Percentiles rank a stretch among this genome's conserved stretches.
phyloP scores from a whole-genome alignment of 2,113 vertebrate genomes.

The Pseudonaja textilis region DNA sequence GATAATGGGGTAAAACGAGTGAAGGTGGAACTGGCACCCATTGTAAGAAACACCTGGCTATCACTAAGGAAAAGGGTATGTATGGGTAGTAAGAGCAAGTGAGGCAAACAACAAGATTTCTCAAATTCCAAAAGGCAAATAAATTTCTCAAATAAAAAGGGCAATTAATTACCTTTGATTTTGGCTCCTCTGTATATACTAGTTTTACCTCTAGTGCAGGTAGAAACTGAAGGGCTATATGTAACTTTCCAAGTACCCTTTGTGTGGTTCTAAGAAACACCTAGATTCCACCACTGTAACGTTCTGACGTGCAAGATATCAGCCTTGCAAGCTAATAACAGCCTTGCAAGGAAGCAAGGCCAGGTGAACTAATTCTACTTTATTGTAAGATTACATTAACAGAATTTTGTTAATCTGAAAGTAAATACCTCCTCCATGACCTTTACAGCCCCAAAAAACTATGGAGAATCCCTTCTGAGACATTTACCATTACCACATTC shows the following conservation, averaged over 20 bases:
- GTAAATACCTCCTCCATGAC: neutral
- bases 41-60: neutral
- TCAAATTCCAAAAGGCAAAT: neutral
- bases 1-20: neutral
- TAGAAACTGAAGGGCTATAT: neutral
- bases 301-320: neutral
- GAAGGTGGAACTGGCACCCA: too few species aligned
- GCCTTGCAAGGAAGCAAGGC: neutral
- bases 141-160: neutral
- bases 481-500: neutral
- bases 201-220: neutral
- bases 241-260: neutral
- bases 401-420: neutral
- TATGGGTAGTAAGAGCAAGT: too few species aligned
- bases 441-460: neutral
- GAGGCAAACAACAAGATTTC: neutral
- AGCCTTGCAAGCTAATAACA: too few species aligned
- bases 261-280: neutral
- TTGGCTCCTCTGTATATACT: neutral
- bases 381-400: neutral
- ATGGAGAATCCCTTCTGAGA: neutral
- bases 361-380: neutral
- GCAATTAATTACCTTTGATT: neutral
- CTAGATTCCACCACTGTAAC: neutral
- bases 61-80: too few species aligned